phyloP scores from a whole-genome alignment of 2,888 invertebrate species.

The Falcaria lacertinaria region DNA sequence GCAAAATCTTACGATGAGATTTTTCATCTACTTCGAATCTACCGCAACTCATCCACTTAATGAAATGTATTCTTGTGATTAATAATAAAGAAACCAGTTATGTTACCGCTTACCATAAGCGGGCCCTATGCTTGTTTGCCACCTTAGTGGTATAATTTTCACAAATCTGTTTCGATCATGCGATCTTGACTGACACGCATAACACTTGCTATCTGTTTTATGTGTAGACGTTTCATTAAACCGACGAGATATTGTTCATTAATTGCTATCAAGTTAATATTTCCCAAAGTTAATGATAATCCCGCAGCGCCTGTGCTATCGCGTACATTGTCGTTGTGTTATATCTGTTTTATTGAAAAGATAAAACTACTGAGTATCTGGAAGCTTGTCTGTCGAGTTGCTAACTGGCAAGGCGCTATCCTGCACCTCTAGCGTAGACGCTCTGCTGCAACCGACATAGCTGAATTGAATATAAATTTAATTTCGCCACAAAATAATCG shows the following conservation, averaged over 20 bases:
- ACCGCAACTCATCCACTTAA: conserved; percentile 14
- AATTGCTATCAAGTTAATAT: neutral
- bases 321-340: neutral
- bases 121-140: no score
- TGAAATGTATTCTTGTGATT: no score
- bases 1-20: conserved; percentile 30
- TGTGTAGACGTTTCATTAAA: neutral
- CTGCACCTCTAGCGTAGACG: conserved; percentile 2
- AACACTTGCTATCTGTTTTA: neutral
- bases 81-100: no score
- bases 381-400: conserved; percentile 12
- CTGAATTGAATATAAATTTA: conserved; percentile 59
- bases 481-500: conserved; percentile 53
- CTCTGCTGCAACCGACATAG: conserved; percentile 24
- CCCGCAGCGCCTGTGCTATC: neutral
- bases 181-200: no score
- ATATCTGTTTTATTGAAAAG: conserved; percentile 18
- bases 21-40: conserved; percentile 19
- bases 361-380: conserved; percentile 21
- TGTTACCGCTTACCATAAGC: no score
- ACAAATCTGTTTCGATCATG: no score
- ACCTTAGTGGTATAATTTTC: no score
- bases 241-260: neutral
- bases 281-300: neutral
- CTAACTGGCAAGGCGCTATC: conserved; percentile 6